Conservation (phyloP, 2,113 vertebrate genomes). For the Rhagologus leucostigma region DNA sequence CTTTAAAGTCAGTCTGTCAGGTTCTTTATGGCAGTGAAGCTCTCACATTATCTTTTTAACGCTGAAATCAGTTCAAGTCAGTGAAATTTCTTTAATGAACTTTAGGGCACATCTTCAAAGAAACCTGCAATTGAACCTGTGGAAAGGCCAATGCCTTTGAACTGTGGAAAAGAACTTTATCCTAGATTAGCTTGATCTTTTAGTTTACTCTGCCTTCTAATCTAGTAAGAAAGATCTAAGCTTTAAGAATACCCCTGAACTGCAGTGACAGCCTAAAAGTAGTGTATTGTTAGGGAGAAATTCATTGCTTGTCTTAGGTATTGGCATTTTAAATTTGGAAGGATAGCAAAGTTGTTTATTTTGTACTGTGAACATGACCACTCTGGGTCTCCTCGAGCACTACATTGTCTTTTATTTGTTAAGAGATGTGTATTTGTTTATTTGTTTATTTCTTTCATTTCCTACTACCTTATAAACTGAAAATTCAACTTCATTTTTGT, state of each 20-base stretch:
- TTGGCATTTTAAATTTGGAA: background rate
- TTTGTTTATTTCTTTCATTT: background rate
- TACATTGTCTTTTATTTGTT: background rate
- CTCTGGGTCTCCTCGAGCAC: background rate
- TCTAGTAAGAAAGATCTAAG: conserved; percentile 63
- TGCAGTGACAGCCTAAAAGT: conserved; percentile 32
- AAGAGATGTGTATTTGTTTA: background rate
- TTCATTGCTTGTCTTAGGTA: background rate
- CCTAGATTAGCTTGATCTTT: conserved; percentile 72
- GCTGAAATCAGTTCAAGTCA: conserved; percentile 74
- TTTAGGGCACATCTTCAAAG: conserved; percentile 83
- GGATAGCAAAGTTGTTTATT: background rate
- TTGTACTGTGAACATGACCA: background rate
- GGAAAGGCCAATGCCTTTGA: conserved; percentile 73
- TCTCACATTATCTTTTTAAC: conserved; percentile 75
- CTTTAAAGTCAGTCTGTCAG: conserved; percentile 72
- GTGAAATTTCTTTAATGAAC: conserved; percentile 86
- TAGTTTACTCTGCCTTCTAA: conserved; percentile 67
- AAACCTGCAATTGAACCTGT: conserved; percentile 68
- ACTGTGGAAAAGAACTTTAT: conserved; percentile 72
- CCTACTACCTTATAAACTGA: background rate
- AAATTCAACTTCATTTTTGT: background rate
- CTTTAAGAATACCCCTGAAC: conserved; percentile 34
- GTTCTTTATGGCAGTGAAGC: conserved; percentile 65
- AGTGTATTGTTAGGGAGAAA: background rate